Evolutionary conservation across 2,888 invertebrate species (phyloP).

Genomic region (Glyphotaelius pellucidus): DNA sequence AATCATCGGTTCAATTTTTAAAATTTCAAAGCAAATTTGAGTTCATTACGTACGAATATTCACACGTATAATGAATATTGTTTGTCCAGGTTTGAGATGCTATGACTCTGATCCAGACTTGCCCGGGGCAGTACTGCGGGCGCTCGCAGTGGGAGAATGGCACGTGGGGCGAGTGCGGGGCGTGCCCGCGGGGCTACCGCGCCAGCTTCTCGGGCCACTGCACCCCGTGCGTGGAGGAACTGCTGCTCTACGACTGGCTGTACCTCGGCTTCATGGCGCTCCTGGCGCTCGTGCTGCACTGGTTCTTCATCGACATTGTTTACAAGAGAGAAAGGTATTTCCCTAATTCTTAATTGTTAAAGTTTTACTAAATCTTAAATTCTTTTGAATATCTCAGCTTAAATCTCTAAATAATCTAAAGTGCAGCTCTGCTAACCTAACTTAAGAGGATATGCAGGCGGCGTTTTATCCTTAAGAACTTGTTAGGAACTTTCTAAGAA

Average conservation of each 20-base stretch:
- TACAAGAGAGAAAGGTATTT: conserved; percentile 83
- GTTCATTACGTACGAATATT: too few species aligned
- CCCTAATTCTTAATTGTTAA: background rate
- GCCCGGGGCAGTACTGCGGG: conserved; percentile 92
- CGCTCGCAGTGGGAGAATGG: conserved; percentile 82
- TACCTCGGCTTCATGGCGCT: conserved; percentile 96
- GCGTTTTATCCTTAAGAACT: too few species aligned
- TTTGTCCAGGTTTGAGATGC: conserved; percentile 14
- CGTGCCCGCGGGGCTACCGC: conserved; percentile 90
- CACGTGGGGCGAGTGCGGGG: conserved; percentile 89
- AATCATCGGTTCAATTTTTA: too few species aligned
- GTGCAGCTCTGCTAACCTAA: too few species aligned
- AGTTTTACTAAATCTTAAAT: too few species aligned
- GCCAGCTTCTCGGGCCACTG: conserved; percentile 87
- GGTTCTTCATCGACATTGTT: conserved; percentile 93
- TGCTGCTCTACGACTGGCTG: conserved; percentile 93
- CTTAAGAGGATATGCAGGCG: too few species aligned
- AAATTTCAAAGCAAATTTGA: too few species aligned
- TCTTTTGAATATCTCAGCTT: background rate
- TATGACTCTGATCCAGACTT: conserved; percentile 69
- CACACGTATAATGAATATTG: background rate
- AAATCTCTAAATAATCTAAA: too few species aligned
- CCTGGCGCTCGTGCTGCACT: conserved; percentile 91
- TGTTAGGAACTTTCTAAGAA: too few species aligned
- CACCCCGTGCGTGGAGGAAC: conserved; percentile 84